Base-by-base conservation (phyloP, 2,888 invertebrate genomes). In the Tethea ocularis region DNA sequence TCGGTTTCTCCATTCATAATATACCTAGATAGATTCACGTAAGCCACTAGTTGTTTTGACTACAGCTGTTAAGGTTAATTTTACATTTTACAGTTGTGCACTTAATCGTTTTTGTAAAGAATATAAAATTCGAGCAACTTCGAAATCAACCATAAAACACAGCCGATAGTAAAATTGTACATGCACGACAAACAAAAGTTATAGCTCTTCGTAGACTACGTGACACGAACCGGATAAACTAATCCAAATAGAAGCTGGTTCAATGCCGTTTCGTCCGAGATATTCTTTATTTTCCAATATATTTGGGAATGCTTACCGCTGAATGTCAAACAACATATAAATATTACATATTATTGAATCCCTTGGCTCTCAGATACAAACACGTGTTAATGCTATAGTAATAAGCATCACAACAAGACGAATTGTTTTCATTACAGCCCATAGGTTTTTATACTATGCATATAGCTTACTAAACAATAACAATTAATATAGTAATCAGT, bases 261-360 rank as follows among this genome's bases (percentile, higher is more conserved):
- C 78, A 82, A 82, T 80, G 78, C 72, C 75, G 75, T 67, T 59
- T 60, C 71, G 75, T 73, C 70, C 69, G 72, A 70, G 73, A 72
- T 71, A 73, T 64, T 71, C 73, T 78, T 80, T 81, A 79, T 78
- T 83, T 78, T 76, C 73, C 76, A 83, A 80, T 84, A 83, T 82
- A 84, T 85, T 83, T 82, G 81, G 80, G 77, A 75, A 82, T 83
- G 78, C 74, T 72, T 62, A 72, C 62, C 66, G 65, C 67, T 77
- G 73, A 72, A 77, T 71, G 68, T 67, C 71, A 68, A 66, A 71
- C 67, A 71, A 71, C 72, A 72, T 78, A 82, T 84, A 80, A 79
- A 81, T 53, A 72, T 75, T 68, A 71, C 72, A 75, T 68, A 69
- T 77, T 77, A 80, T 78, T 76, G 82, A 83, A 82, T 78, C 74